A percentile compares a stretch with the other conserved stretches of the same genome.
Evolutionary conservation across 2,797 vertebrate genomes (phyloP).

Genomic region (Sebastes kiyomatsui): DNA sequence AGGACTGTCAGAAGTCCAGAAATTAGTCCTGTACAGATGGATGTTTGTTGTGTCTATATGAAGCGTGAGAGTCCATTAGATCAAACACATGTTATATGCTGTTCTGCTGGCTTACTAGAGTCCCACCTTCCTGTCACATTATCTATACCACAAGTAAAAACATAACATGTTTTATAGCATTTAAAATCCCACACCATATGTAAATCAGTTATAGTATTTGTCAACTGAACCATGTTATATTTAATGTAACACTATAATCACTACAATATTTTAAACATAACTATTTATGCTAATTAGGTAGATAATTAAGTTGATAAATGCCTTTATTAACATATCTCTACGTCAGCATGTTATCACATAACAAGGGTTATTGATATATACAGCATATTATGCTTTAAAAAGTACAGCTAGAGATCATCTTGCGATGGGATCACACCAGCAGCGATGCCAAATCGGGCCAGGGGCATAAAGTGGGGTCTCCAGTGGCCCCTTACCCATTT

Average conservation of each 20-base stretch:
- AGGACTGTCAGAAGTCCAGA: conserved; percentile 32
- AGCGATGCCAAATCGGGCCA: background rate
- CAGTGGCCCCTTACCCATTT: background rate
- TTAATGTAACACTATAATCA: background rate
- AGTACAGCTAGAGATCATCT: background rate
- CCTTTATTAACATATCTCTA: background rate
- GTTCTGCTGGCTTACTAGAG: background rate
- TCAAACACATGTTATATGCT: background rate
- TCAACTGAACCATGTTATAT: background rate
- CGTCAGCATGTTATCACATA: background rate
- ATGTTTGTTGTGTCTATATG: conserved; percentile 18
- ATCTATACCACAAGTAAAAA: background rate
- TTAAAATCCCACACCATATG: background rate
- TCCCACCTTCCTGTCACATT: background rate
- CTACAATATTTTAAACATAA: background rate
- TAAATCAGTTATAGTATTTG: background rate
- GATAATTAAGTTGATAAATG: conserved; percentile 3
- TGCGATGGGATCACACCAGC: background rate
- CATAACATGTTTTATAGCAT: background rate
- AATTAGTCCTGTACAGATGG: conserved; percentile 28
- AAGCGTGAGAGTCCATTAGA: conserved; percentile 5
- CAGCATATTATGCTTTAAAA: background rate
- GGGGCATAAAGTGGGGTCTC: background rate
- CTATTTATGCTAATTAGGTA: background rate
- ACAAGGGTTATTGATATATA: background rate